Evolutionary conservation across 2,888 invertebrate genomes (phyloP).

Genomic region (Cyclophora punctaria): DNA sequence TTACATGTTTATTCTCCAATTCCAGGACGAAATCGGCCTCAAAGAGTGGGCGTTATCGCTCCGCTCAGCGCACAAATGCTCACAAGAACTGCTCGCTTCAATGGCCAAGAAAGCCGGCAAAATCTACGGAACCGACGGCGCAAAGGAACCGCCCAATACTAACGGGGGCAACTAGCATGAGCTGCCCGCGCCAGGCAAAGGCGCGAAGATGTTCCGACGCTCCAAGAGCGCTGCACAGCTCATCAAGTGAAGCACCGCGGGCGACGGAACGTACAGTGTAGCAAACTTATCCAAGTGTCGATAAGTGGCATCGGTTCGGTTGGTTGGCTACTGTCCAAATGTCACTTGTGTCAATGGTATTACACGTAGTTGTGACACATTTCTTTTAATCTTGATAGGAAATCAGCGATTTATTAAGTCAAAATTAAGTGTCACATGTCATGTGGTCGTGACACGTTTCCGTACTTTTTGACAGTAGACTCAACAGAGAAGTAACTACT

Average conservation of each 20-base stretch:
- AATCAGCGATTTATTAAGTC: too few species aligned
- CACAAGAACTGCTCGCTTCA: constrained; percentile 94
- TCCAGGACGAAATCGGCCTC: constrained; percentile 97
- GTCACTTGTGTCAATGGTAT: too few species aligned
- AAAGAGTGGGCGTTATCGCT: constrained; percentile 98
- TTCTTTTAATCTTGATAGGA: too few species aligned
- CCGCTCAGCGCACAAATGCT: constrained; percentile 95
- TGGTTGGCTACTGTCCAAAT: too few species aligned
- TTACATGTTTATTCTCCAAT: background rate
- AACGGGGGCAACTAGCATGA: constrained; percentile 72
- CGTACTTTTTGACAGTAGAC: too few species aligned
- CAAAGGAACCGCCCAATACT: constrained; percentile 53
- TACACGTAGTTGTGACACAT: too few species aligned
- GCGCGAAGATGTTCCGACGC: constrained; percentile 75
- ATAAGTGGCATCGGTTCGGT: too few species aligned
- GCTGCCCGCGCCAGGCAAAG: constrained; percentile 63
- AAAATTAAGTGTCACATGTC: too few species aligned
- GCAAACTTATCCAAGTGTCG: too few species aligned
- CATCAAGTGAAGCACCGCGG: constrained; percentile 51
- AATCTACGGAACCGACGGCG: constrained; percentile 91
- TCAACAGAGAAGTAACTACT: too few species aligned
- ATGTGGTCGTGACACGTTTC: too few species aligned
- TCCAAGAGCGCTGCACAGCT: constrained; percentile 74
- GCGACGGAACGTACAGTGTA: background rate
- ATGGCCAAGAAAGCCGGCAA: constrained; percentile 99